A percentile compares a stretch with the other conserved stretches of the same genome.
phyloP scores from a whole-genome alignment of 2,888 invertebrate genomes.

The Drosophila gaucha region DNA sequence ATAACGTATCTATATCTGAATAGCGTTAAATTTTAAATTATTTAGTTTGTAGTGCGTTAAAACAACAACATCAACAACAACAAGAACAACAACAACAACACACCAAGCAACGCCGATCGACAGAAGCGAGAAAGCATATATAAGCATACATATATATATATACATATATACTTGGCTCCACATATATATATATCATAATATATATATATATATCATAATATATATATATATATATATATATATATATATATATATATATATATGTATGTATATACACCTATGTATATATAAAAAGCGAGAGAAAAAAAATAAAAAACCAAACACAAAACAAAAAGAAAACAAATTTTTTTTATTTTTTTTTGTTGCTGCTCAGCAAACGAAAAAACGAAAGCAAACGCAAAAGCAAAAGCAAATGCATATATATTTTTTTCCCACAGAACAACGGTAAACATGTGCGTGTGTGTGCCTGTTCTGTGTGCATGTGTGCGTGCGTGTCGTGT shows the following conservation, averaged over 20 bases:
- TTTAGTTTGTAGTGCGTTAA: slow-evolving; percentile 78
- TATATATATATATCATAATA: slow-evolving; percentile 2
- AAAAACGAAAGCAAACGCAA: slow-evolving; percentile 18
- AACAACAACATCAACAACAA: slow-evolving; percentile 38
- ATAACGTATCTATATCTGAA: slow-evolving; percentile 52
- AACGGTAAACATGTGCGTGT: slow-evolving; percentile 48
- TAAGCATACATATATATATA: slow-evolving; percentile 18
- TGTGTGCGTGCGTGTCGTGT: slow-evolving; percentile 6
- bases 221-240: slow-evolving; percentile 24
- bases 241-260: slow-evolving; percentile 14
- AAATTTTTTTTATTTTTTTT: slow-evolving; percentile 73
- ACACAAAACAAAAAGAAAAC: slow-evolving; percentile 64
- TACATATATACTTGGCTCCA: slow-evolving; percentile 5
- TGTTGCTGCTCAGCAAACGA: slow-evolving; percentile 59
- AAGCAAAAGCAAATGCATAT: slow-evolving; percentile 1
- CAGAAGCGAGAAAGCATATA: slow-evolving; percentile 22
- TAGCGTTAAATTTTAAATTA: slow-evolving; percentile 70
- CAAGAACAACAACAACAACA: slow-evolving; percentile 19
- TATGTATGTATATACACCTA: slow-evolving; percentile 6
- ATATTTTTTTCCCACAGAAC: slow-evolving; percentile 1
- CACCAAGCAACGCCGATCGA: slow-evolving; percentile 35
- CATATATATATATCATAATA: slow-evolving; percentile 21
- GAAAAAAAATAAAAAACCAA: slow-evolving; percentile 56
- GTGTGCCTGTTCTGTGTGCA: slow-evolving; percentile 17
- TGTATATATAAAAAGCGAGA: slow-evolving; percentile 32